Evolutionary conservation across 2,113 vertebrate species (phyloP).

Genomic region (Phoxinus phoxinus): DNA sequence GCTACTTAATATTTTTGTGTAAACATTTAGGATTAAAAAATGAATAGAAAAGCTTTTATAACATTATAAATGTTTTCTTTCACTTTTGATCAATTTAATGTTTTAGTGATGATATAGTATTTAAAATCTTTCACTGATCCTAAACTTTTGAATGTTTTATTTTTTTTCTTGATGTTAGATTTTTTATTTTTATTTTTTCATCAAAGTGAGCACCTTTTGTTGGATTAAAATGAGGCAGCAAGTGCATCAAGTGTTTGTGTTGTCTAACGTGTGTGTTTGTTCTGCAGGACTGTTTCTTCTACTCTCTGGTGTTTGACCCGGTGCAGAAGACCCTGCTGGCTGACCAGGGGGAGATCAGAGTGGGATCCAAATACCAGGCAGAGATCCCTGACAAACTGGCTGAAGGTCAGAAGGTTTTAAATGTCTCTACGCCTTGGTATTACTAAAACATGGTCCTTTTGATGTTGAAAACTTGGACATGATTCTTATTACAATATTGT

Average conservation of each 20-base stretch:
- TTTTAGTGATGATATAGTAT: too few species aligned
- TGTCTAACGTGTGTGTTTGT: conserved; percentile 30
- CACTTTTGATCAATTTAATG: too few species aligned
- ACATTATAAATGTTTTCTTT: too few species aligned
- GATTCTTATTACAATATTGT: not conserved
- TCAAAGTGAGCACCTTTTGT: not conserved
- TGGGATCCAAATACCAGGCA: conserved; percentile 92
- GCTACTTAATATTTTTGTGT: too few species aligned
- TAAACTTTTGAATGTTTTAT: too few species aligned
- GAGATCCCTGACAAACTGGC: conserved; percentile 90
- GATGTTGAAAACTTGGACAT: not conserved
- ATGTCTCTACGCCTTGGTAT: not conserved
- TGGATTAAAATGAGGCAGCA: not conserved
- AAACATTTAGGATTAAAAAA: too few species aligned
- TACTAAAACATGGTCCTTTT: not conserved
- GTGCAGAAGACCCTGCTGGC: conserved; percentile 92
- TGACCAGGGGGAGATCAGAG: conserved; percentile 92
- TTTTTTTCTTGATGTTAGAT: too few species aligned
- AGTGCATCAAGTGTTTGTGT: not conserved
- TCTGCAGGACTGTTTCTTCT: conserved; percentile 91
- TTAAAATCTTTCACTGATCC: too few species aligned
- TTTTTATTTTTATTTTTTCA: too few species aligned
- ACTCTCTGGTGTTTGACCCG: conserved; percentile 93
- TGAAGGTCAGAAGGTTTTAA: conserved; percentile 76
- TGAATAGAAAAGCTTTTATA: too few species aligned